phyloP scores from a whole-genome alignment of 2,113 vertebrate species.

The Trichechus manatus region DNA sequence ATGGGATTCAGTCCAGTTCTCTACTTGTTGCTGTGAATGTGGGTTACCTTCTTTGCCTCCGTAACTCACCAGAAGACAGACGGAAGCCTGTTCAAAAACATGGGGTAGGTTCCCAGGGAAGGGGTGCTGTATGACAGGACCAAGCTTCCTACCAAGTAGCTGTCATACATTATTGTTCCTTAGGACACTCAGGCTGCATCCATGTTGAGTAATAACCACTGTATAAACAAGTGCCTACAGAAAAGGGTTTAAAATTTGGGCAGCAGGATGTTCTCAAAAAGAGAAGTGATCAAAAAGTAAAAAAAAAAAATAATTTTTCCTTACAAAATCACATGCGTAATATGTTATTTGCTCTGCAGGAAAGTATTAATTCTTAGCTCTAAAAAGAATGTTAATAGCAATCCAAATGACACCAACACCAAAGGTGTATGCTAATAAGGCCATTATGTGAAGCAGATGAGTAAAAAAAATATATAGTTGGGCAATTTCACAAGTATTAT shows the following conservation, averaged over 20 bases:
- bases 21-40: not conserved
- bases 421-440: conserved; percentile 55
- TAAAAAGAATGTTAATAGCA: conserved; percentile 71
- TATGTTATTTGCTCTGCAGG: conserved; percentile 1
- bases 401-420: conserved; percentile 69
- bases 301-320: not conserved
- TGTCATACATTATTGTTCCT: not conserved
- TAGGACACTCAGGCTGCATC: not conserved
- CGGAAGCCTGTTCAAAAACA: not conserved
- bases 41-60: not conserved
- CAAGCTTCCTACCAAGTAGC: not conserved
- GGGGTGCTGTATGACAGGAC: not conserved
- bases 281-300: conserved; percentile 3
- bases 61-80: not conserved
- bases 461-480: conserved; percentile 24
- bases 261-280: not conserved
- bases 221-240: not conserved
- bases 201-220: not conserved
- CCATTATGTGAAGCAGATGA: conserved; percentile 58
- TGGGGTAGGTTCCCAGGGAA: not conserved
- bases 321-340: not conserved
- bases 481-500: conserved; percentile 65
- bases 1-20: not conserved
- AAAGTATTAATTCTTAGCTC: conserved; percentile 71
- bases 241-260: not conserved